phyloP scores from a whole-genome alignment of 2,888 invertebrate species.

The Dilophus febrilis region DNA sequence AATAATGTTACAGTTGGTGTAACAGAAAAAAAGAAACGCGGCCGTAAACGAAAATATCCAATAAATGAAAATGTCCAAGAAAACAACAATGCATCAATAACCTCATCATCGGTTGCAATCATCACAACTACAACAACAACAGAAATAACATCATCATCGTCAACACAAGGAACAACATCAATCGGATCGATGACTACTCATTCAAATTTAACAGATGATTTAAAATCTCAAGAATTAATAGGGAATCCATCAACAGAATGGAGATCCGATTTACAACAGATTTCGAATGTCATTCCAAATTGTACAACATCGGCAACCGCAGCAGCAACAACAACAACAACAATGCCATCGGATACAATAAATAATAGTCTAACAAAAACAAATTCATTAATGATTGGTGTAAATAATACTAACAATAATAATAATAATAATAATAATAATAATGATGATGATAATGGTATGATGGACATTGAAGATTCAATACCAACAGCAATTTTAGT shows the following conservation, averaged over 20 bases:
- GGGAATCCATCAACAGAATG: no score
- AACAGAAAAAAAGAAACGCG: constrained; percentile 3
- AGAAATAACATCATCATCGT: no score
- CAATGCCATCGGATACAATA: neutral
- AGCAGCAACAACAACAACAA: no score
- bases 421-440: constrained; percentile 29
- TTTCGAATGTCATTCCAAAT: constrained; percentile 1
- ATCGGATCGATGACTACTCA: no score
- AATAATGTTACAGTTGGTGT: no score
- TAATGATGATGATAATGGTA: constrained; percentile 32
- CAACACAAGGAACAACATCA: no score
- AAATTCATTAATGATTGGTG: neutral
- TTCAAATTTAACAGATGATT: no score
- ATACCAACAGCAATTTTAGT: constrained; percentile 26
- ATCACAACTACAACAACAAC: no score
- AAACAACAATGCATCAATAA: no score
- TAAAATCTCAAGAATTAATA: no score
- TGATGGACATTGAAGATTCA: constrained; percentile 37
- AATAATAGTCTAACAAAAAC: neutral
- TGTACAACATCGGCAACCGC: neutral
- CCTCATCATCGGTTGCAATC: no score
- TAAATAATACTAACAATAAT: constrained; percentile 21
- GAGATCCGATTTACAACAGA: constrained; percentile 1
- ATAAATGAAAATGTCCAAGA: neutral
- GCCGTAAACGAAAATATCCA: constrained; percentile 5